Base-by-base conservation (phyloP, 2,113 vertebrate genomes). In the Anas platyrhynchos region DNA sequence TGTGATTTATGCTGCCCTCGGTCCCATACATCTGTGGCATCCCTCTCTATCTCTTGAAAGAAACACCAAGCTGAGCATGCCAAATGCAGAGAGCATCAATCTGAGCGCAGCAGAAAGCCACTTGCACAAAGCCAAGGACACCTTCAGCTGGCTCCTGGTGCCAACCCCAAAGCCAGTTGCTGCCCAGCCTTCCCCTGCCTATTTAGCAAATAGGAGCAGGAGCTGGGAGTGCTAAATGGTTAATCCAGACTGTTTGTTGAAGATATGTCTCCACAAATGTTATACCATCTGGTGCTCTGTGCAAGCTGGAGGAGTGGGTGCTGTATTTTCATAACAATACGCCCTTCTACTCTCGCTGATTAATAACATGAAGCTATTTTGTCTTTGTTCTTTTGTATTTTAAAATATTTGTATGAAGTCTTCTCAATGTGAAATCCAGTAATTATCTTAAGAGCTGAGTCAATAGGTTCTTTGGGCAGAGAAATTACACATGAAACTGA, bases 281-380 rank as follows among this genome's bases (percentile, higher is more conserved):
- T 75, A 21, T 18, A 61, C 95, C 95, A 95, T 96, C 94, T 97
- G 96, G 65, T 38, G 86, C 86, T 90, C 85, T 3, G 22, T 43
- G 83, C 29, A 43, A 75, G 88, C 94, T 72, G 86, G 76, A 91
- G 76, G 79, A 97, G 94, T 95, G 95, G 93, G 93, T 78, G 95
- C 93, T 83, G 83, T 95, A 84, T 96, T 97, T 95, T 94, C 93
- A 88, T 78, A 94, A 95, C 94, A 95, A 93, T 86, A 79, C 88
- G 58, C 94, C 94, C 92, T 93, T 88, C 92, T 92, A 52, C 86
- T 94, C 90, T 73, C 94, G 11, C 75, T 81, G 86, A 94, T 94
- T 96, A 94, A 97, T 95, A 96, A 96, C 88, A 88, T 6, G 23
- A 69, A 48, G 92, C 92, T 61, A 85, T 91, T 94, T 85, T 85